These are phyloP conservation scores for Colaptes auratus DNA, from an alignment of 2,113 vertebrate species.

Conservation along the genomic window DNA sequence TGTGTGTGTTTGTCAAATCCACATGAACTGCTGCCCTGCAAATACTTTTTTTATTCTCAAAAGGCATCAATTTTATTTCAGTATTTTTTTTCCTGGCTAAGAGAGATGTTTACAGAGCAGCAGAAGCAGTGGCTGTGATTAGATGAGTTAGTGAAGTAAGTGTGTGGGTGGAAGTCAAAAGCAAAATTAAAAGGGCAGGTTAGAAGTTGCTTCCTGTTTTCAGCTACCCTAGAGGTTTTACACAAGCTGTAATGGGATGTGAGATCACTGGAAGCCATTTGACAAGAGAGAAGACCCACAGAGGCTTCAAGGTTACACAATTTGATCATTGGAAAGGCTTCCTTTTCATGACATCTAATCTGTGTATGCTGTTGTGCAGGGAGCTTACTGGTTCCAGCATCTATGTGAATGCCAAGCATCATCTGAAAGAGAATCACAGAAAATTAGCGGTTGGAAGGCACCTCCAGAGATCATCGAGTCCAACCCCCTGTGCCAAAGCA, in stretches of 20 bases:
- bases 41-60: background rate
- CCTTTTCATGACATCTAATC: background rate
- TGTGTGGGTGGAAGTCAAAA: conserved; percentile 43
- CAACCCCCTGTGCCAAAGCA: too few relatives aligned
- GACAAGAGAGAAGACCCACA: background rate
- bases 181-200: conserved; percentile 32
- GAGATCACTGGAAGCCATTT: conserved; percentile 8
- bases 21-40: background rate
- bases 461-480: too few relatives aligned
- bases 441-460: too few relatives aligned
- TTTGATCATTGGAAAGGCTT: background rate
- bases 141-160: background rate
- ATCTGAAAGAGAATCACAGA: background rate
- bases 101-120: conserved; percentile 20
- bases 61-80: background rate
- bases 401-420: background rate
- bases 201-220: conserved; percentile 66
- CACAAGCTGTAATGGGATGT: background rate
- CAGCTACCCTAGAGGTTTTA: background rate
- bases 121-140: background rate
- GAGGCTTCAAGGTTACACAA: background rate
- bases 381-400: background rate
- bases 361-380: background rate
- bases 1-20: background rate
- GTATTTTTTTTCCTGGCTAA: conserved; percentile 4